Evolutionary conservation across 2,797 vertebrate species (phyloP).

Genomic region (Harpagifer antarcticus): DNA sequence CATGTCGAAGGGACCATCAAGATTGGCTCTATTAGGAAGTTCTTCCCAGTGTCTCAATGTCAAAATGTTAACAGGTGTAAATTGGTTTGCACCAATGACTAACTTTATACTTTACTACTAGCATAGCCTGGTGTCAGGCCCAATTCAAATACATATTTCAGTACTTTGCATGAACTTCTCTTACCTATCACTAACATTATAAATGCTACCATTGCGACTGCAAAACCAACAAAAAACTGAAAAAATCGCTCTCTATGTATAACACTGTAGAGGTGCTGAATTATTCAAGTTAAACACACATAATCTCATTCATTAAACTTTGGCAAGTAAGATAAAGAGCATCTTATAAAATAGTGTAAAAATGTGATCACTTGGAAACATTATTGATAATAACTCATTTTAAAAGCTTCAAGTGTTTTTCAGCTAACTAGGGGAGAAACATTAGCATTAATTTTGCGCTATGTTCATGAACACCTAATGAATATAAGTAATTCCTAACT

Average conservation of each 20-base stretch:
- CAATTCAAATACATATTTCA: neutral
- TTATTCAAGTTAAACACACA: neutral
- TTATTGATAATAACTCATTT: no score
- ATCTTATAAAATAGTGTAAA: no score
- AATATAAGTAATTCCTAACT: neutral
- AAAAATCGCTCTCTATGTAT: neutral
- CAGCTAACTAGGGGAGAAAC: no score
- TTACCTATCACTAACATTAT: neutral
- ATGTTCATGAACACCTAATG: no score
- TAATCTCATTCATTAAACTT: no score
- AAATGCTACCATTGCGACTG: neutral
- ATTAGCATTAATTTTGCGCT: no score
- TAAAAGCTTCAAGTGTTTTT: no score
- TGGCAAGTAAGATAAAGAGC: no score
- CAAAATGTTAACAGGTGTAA: conserved; percentile 2
- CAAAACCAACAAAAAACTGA: no score
- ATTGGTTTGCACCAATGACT: neutral
- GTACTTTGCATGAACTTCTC: neutral
- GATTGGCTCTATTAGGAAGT: conserved; percentile 21
- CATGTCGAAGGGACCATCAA: conserved; percentile 17
- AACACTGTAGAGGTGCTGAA: neutral
- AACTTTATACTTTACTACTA: neutral
- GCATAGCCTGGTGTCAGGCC: neutral
- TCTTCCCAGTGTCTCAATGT: conserved; percentile 19
- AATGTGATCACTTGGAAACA: no score